phyloP scores from a whole-genome alignment of 1,140 invertebrate genomes.

The Pectinophora gossypiella region DNA sequence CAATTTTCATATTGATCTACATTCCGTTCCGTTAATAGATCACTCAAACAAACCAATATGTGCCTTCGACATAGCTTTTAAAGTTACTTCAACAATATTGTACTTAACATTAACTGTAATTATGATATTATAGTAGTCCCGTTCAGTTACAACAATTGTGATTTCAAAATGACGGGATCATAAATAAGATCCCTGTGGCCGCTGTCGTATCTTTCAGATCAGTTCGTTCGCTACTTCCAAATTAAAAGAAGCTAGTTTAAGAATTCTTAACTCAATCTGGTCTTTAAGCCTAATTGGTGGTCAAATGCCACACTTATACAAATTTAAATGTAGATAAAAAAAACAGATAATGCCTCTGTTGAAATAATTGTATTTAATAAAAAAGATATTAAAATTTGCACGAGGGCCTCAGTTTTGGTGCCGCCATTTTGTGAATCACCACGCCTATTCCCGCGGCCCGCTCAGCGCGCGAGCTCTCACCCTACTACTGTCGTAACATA shows the following conservation, averaged over 20 bases:
- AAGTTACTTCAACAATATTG: slow-evolving; percentile 62
- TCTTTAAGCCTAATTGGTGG: no score
- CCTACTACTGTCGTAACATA: not conserved
- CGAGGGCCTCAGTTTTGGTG: slow-evolving; percentile 19
- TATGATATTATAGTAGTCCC: slow-evolving; percentile 40
- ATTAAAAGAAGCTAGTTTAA: no score
- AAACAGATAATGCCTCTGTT: no score
- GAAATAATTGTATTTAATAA: no score
- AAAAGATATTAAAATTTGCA: no score
- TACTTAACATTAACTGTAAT: slow-evolving; percentile 63
- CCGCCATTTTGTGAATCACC: not conserved
- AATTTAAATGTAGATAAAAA: no score
- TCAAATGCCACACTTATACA: no score
- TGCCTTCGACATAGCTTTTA: slow-evolving; percentile 50
- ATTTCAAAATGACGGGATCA: no score
- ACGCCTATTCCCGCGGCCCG: not conserved
- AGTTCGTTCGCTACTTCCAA: no score
- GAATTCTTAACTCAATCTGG: no score
- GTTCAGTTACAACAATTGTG: slow-evolving; percentile 16
- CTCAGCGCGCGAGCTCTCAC: not conserved
- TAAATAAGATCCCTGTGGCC: no score
- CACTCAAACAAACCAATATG: slow-evolving; percentile 57
- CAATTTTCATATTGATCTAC: slow-evolving; percentile 47
- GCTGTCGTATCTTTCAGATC: no score
- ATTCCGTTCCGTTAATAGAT: slow-evolving; percentile 47